Conservation (phyloP, 2,797 vertebrate genomes). For the Arnoldichthys spilopterus region DNA sequence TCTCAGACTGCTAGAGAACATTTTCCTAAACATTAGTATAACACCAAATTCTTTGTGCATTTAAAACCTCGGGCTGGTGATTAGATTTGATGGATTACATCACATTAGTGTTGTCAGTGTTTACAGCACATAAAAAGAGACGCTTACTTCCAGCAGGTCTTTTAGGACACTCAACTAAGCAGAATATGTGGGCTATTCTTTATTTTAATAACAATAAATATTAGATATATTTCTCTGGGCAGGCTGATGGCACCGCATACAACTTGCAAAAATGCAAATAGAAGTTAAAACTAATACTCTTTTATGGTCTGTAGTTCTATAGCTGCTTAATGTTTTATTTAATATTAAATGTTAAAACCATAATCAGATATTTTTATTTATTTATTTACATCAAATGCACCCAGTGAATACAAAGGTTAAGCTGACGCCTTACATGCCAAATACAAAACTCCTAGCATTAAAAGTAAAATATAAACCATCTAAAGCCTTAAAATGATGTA, state of each 20-base stretch:
- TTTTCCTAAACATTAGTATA: not conserved
- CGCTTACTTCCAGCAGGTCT: not conserved
- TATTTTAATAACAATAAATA: not conserved
- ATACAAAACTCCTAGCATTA: not conserved
- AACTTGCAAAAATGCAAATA: not conserved
- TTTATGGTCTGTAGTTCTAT: not conserved
- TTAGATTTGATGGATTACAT: not conserved
- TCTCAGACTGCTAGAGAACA: not conserved
- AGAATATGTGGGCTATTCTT: not conserved
- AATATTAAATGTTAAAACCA: not conserved
- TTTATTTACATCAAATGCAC: not conserved
- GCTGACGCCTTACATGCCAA: not conserved
- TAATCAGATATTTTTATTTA: slow-evolving; percentile 5
- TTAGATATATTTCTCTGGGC: not conserved
- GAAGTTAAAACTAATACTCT: not conserved
- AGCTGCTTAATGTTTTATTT: not conserved
- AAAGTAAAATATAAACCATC: not conserved
- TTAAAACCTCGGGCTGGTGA: slow-evolving; percentile 6
- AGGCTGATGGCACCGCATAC: slow-evolving; percentile 9
- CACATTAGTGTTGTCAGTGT: not conserved
- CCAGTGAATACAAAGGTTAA: not conserved
- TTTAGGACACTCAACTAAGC: not conserved
- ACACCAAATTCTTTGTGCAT: slow-evolving; percentile 1
- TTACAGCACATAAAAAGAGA: slow-evolving; percentile 13
- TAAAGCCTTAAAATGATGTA: not conserved